Conservation (phyloP, 2,113 vertebrate species). For the Arenaria interpres region DNA sequence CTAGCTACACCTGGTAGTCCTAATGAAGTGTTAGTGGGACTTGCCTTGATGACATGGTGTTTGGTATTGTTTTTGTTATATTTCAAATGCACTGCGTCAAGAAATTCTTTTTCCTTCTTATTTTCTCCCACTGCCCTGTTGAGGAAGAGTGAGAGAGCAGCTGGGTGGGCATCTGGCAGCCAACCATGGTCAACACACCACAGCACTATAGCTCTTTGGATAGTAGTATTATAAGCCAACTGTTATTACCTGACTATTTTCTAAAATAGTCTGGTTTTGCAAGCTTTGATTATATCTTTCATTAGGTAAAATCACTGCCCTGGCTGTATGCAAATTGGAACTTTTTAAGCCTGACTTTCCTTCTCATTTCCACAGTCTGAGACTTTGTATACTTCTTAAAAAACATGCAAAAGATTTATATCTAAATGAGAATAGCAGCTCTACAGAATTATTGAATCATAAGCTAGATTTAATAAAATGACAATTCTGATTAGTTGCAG, state of each 20-base stretch:
- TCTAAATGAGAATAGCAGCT: neutral
- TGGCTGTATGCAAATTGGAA: neutral
- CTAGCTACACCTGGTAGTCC: neutral
- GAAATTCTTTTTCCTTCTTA: neutral
- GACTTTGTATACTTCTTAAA: neutral
- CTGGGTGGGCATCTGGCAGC: neutral
- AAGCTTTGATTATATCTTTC: neutral
- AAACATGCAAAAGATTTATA: neutral
- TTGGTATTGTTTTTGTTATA: neutral
- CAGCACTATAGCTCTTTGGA: neutral
- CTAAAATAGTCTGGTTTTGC: neutral
- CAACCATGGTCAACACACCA: neutral
- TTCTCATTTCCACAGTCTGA: neutral
- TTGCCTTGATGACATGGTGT: neutral
- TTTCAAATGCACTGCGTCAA: neutral
- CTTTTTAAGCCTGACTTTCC: neutral
- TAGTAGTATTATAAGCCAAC: neutral
- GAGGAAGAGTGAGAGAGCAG: neutral
- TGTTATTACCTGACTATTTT: neutral
- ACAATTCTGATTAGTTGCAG: neutral
- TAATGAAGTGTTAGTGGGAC: neutral
- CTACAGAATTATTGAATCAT: conserved; percentile 21
- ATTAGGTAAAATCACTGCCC: neutral
- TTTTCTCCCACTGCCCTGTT: neutral
- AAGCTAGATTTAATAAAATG: conserved; percentile 32